Evolutionary conservation across 2,888 invertebrate species (phyloP), one percentile per base, ranked within the genome.

Genomic region (Onthophagus sagittarius): DNA sequence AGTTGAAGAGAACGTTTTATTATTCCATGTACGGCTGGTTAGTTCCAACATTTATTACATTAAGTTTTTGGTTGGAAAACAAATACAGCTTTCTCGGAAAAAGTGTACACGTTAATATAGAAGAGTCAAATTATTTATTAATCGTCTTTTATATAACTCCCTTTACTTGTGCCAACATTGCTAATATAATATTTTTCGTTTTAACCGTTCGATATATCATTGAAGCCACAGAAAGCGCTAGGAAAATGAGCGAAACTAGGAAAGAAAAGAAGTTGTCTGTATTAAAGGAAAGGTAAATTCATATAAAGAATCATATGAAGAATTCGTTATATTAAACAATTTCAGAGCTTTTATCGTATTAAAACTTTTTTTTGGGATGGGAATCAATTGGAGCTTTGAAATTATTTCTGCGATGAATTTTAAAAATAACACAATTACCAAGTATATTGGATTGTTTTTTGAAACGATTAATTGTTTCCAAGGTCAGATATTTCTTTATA

Each of bases 331-430:
- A 53, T 53, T 53, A 53, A 9, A n/a, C n/a, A n/a, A n/a, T 53
- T 53, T 53, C 5, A 74, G 74, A 15, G 70, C 71, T 5, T 13
- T 70, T 63, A 74, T 74, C 64, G 72, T 64, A 33, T 15, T 74
- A 32, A 74, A 72, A 23, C 13, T 74, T 13, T 72, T 69, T 64
- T 32, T 74, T 6, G 72, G 72, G 3, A 74, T 74, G 74, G 74
- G 74, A 13, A 32, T 74, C 53, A 69, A 71, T 13, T 75, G 74
- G 74, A 72, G 62, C 11, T 73, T 72, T 53, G 74, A 75, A 71
- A 69, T 70, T 31, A 67, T 75, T 62, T 73, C 71, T 6, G 63
- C 71, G 4, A 15, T 63, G 23, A 64, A n/a, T n/a, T n/a, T 75
- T 23, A 73, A 71, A 62, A 15, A 14, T 13, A 69, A 72, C 39